Percentiles rank a stretch among this genome's conserved stretches.
Evolutionary conservation across 1,140 invertebrate species (phyloP).

Genomic region (Polypedilum pembai): DNA sequence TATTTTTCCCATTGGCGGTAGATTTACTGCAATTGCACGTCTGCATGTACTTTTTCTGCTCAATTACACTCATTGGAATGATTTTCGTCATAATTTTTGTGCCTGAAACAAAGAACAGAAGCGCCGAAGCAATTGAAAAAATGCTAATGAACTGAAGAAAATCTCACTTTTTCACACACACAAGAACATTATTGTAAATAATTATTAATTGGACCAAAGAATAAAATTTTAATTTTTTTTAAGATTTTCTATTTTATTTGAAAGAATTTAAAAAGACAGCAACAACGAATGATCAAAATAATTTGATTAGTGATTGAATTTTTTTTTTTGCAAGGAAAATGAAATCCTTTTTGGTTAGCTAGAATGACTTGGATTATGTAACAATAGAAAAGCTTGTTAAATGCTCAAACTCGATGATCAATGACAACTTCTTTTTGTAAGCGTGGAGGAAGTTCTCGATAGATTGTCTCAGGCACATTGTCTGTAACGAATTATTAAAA

Average conservation of each 20-base stretch:
- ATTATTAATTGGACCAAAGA: neutral
- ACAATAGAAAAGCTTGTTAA: neutral
- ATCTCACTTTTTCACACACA: neutral
- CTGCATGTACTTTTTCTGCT: constrained; percentile 38
- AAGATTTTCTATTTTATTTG: neutral
- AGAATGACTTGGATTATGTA: neutral
- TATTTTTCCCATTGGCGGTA: constrained; percentile 38
- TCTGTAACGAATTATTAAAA: constrained; percentile 52
- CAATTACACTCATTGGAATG: constrained; percentile 33
- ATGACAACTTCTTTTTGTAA: constrained; percentile 61
- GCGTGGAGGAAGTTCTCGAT: constrained; percentile 63
- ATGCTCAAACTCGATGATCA: constrained; percentile 44
- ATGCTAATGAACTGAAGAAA: neutral
- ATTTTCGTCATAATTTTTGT: constrained; percentile 35
- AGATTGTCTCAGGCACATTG: constrained; percentile 70
- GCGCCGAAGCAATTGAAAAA: neutral
- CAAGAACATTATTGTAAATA: neutral
- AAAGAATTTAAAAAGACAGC: neutral
- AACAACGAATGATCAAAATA: neutral
- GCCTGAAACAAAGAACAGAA: constrained; percentile 36
- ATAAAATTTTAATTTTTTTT: neutral
- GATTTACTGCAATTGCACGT: constrained; percentile 35
- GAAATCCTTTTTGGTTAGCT: constrained; percentile 9
- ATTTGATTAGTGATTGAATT: neutral
- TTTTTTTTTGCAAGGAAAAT: too few relatives aligned